Conservation (phyloP, 2,888 invertebrate genomes). For the Ditula angustiorana region DNA sequence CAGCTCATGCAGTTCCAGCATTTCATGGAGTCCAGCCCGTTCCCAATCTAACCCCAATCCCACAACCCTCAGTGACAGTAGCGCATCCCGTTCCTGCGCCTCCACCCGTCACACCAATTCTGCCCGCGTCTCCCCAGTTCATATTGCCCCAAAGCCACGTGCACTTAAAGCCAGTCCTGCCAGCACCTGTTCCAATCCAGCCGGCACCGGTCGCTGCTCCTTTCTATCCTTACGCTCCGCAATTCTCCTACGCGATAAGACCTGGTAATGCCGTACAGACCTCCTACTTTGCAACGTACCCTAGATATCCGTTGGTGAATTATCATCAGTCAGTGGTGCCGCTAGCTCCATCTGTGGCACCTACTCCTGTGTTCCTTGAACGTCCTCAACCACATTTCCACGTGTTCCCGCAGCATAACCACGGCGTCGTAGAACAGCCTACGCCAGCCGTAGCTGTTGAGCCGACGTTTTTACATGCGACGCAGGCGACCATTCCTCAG, state of each 20-base stretch:
- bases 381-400: constrained; percentile 60
- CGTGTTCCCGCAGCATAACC: constrained; percentile 46
- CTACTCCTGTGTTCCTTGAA: constrained; percentile 53
- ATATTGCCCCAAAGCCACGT: constrained; percentile 55
- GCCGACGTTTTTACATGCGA: constrained; percentile 52
- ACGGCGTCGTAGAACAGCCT: constrained; percentile 45
- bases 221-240: constrained; percentile 57
- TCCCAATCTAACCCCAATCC: constrained; percentile 56
- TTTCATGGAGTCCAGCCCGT: constrained; percentile 51
- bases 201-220: constrained; percentile 55
- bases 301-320: constrained; percentile 72
- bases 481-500: constrained; percentile 46
- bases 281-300: constrained; percentile 76
- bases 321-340: constrained; percentile 63
- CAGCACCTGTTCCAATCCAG: constrained; percentile 57
- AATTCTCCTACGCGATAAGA: constrained; percentile 70
- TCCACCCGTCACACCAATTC: constrained; percentile 52
- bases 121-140: constrained; percentile 57
- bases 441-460: constrained; percentile 46
- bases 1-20: constrained; percentile 49
- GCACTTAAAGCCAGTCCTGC: constrained; percentile 60
- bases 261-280: constrained; percentile 78
- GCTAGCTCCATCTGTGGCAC: constrained; percentile 42
- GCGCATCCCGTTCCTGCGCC: constrained; percentile 64
- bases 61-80: constrained; percentile 59